Evolutionary conservation across 2,797 vertebrate species (phyloP), one percentile per base, ranked within the genome.

Genomic region (Lutjanus campechanus): DNA sequence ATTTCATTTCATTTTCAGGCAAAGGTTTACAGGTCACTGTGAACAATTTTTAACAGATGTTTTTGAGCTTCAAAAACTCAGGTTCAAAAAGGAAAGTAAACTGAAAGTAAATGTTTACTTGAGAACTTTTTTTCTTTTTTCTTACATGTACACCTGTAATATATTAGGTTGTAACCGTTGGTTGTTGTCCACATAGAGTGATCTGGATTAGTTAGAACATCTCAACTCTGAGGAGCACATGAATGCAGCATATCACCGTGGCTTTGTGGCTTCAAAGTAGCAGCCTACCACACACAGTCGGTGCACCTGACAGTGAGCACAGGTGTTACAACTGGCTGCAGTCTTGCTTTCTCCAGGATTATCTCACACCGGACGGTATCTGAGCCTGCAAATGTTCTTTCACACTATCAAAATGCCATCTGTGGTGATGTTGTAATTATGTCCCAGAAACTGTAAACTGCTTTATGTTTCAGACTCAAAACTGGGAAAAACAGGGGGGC

Each of bases 281-380:
- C 29, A 50, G 41, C 22, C 19, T n/a, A 19, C n/a, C 43, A 56
- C 63, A 67, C 55, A 51, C 54, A 62, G 46, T 51, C 10, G 54
- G 6, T 22, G 54, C 47, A 69, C 22, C 80, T 78, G 75, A 58
- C 64, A 64, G 68, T 15, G 13, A 43, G 20, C 68, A 40, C 62
- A 82, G 61, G 63, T 76, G 70, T 53, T 70, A 20, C 72, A 67
- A 20, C 41, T 71, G 60, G 10, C 60, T 53, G 19, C 46, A n/a
- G 62, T 22, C 53, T 51, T 20, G 11, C 12, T 43, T 81, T 58
- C 55, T 16, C 22, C 20, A 25, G 60, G 25, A 68, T 76, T 61
- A 72, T 71, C 81, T 81, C 73, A 76, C 77, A 85, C 58, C 79
- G 76, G 62, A 40, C 56, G 25, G 20, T 22, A 51, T 78, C 61